Base-by-base conservation (phyloP, 2,888 invertebrate species). In the Trissolcus japonicus region DNA sequence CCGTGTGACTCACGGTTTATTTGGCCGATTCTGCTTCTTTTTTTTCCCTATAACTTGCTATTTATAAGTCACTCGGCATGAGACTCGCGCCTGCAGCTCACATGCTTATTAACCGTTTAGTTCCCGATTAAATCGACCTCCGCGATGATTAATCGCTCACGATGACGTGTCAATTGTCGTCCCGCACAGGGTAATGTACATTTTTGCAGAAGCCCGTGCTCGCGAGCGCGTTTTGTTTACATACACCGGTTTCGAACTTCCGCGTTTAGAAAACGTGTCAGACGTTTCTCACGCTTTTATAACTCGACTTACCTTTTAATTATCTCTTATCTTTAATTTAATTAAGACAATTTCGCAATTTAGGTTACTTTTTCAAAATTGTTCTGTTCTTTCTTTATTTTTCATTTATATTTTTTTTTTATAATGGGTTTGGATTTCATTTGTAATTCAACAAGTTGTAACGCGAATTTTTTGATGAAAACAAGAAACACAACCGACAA, bases 241-340 rank as follows among this genome's bases (percentile, higher is more conserved):
- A 61, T 60, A 21, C 63, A 41, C 41, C 53, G 61, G 62, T 59
- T 62, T 74, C 46, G 21, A 80, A 82, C 76, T 76, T 72, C 76
- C 82, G 81, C 83, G 80, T 80, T 35, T 86, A 84, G 85, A 81
- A 76, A 83, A 85, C 84, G 83, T 85, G 85, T 82, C 85, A 84
- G 82, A 82, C 76, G 85, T 85, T 85, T 85, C 85, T 83, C 85
- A 85, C 85, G 85, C 35, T 35, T 35, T 35, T 35, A 35, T 35
- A 35, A 35, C 84, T 35, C 35, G 35, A 35, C 9, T 35, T 35
- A 35, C 35, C 9, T 35, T 35, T 11, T 35, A 35, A 35, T 35
- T 35, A 6, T 35, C 9, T 35, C 35, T 4, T 35, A 7, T 7
- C 9, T 35, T 11, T 35, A 35, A 35, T 35, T 35, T 9, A 35